Base-by-base conservation (phyloP, 2,113 vertebrate genomes). In the Dunckerocampus dactyliophorus region DNA sequence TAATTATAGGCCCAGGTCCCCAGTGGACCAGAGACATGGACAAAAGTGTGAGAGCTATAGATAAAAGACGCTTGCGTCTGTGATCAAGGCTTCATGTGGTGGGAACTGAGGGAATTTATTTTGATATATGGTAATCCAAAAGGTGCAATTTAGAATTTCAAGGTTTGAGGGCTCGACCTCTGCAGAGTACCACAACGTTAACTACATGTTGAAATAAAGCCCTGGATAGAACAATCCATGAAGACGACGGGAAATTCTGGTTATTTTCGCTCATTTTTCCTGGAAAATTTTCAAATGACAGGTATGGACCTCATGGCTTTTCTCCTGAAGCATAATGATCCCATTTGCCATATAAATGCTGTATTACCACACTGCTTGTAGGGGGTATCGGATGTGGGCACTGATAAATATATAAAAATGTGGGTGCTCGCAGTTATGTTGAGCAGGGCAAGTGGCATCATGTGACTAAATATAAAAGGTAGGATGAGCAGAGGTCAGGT, bases 11-110 rank as follows among this genome's bases (percentile, higher is more conserved):
- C 79, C 72, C 31, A 65, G 75, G 72, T 87, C 79, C 81, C 79
- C 77, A 80, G 74, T 22, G 72, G 76, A 88, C 88, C 83, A 88
- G 83, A 87, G 87, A 89, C 83, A 87, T 59, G 72, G 81, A 84
- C 86, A 72, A 75, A 77, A 80, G 82, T 88, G 88, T 86, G 88
- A 87, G 85, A 68, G 83, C 81, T 60, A 74, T 77, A 76, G 84
- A 83, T 84, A 73, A 83, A 85, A 85, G 81, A 82, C 65, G 74
- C 76, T 82, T 75, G 65, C 68, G 78, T 68, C 83, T 86, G 81
- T 83, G 88, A 88, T 87, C 80, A 73, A 72, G 80, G 73, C 74
- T 70, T 72, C 24, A 61, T 85, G 88, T 54, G 87, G 88, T 58
- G 72, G 47, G 62, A 55, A 45, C 77, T 67, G 76, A 84, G 81